Conservation (phyloP, 2,888 invertebrate species). For the Hololepta plana region DNA sequence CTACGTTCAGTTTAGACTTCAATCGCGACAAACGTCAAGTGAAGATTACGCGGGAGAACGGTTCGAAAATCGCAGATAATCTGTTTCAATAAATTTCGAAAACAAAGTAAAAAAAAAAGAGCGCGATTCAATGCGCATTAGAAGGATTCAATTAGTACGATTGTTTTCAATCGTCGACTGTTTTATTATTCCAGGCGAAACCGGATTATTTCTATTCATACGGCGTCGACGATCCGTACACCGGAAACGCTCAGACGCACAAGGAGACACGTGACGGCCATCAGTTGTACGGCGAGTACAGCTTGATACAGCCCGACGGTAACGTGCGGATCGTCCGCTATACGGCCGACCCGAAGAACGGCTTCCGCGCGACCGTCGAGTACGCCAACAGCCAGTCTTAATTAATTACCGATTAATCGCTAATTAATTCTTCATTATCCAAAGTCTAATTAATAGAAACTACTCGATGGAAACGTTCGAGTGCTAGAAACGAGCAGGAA, state of each 20-base stretch:
- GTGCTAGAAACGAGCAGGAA: no score
- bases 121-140: neutral
- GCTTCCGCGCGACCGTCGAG: slow-evolving; percentile 42
- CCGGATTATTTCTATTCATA: slow-evolving; percentile 61
- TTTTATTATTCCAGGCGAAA: slow-evolving; percentile 34
- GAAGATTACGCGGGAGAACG: no score
- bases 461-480: no score
- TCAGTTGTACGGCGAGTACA: slow-evolving; percentile 52
- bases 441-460: no score
- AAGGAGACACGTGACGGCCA: slow-evolving; percentile 56
- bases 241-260: slow-evolving; percentile 54
- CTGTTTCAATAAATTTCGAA: no score
- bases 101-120: neutral
- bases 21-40: neutral
- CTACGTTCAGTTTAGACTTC: neutral
- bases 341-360: slow-evolving; percentile 52
- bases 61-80: no score
- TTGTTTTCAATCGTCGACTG: slow-evolving; percentile 1
- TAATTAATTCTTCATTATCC: neutral
- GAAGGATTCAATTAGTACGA: neutral
- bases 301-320: slow-evolving; percentile 57
- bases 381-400: slow-evolving; percentile 12
- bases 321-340: slow-evolving; percentile 53
- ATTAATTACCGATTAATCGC: slow-evolving; percentile 4
- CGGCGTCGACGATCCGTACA: slow-evolving; percentile 55